Conservation (phyloP, 2,888 invertebrate genomes). For the Limenitis camilla region DNA sequence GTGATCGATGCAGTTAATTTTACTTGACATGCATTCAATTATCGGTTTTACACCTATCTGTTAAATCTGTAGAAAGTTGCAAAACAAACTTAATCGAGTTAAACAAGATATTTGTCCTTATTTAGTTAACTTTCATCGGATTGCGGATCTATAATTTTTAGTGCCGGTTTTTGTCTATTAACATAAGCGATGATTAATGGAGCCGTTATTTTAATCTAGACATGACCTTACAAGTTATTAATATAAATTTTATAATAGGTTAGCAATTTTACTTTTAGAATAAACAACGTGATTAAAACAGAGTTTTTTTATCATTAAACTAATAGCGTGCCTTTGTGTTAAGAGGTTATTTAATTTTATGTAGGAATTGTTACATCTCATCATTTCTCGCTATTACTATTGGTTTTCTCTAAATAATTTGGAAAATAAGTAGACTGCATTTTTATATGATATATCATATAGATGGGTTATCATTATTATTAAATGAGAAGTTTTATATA, state of each 20-base stretch:
- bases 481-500: too few species aligned
- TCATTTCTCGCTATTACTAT: too few species aligned
- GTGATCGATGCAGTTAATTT: constrained; percentile 11
- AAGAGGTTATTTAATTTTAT: too few species aligned
- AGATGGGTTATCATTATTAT: too few species aligned
- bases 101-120: constrained; percentile 20
- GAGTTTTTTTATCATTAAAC: too few species aligned
- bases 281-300: too few species aligned
- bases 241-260: constrained; percentile 12
- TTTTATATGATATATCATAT: too few species aligned
- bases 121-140: constrained; percentile 17
- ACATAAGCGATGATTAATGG: constrained; percentile 21
- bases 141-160: neutral
- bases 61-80: constrained; percentile 35
- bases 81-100: constrained; percentile 22
- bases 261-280: too few species aligned
- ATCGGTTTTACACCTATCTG: constrained; percentile 22
- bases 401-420: too few species aligned
- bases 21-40: constrained; percentile 12
- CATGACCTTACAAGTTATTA: constrained; percentile 39
- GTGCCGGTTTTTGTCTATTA: neutral
- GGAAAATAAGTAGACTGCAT: too few species aligned
- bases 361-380: too few species aligned
- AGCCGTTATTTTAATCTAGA: constrained; percentile 29
- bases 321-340: too few species aligned